phyloP scores from a whole-genome alignment of 2,797 vertebrate genomes.

The Schizothorax lantsangensis region DNA sequence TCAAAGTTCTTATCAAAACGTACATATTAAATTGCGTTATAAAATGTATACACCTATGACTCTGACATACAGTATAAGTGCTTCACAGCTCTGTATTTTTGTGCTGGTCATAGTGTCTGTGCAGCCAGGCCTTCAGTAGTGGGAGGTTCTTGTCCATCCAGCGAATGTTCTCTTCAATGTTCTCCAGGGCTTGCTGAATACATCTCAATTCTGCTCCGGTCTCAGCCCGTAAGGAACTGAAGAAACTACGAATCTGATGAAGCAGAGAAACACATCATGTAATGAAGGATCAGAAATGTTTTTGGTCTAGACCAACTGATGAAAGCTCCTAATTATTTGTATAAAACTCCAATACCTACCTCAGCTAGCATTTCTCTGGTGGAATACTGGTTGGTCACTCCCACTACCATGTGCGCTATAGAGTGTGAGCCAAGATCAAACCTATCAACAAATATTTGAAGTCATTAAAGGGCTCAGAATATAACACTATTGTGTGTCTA shows the following conservation, averaged over 20 bases:
- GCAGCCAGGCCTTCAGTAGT: slow-evolving; percentile 81
- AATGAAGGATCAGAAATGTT: neutral
- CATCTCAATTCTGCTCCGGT: slow-evolving; percentile 83
- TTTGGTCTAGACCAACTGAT: neutral
- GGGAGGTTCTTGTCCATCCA: slow-evolving; percentile 88
- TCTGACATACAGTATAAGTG: neutral
- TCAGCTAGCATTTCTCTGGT: slow-evolving; percentile 84
- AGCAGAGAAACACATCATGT: neutral
- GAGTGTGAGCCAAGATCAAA: slow-evolving; percentile 86
- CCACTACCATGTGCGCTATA: slow-evolving; percentile 78
- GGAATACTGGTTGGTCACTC: slow-evolving; percentile 85
- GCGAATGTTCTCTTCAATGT: slow-evolving; percentile 87
- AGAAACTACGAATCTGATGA: slow-evolving; percentile 83
- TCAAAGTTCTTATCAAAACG: neutral
- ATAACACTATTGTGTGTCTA: neutral
- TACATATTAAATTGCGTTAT: neutral
- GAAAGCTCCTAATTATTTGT: neutral
- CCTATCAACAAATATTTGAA: slow-evolving; percentile 68
- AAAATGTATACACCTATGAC: neutral
- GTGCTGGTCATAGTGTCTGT: slow-evolving; percentile 44
- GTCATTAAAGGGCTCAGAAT: neutral
- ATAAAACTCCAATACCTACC: slow-evolving; percentile 69
- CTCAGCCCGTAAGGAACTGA: slow-evolving; percentile 80
- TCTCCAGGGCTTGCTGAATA: slow-evolving; percentile 86
- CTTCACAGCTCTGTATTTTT: slow-evolving; percentile 46